Evolutionary conservation across 1,140 invertebrate species (phyloP).

Genomic region (Cydia amplana): DNA sequence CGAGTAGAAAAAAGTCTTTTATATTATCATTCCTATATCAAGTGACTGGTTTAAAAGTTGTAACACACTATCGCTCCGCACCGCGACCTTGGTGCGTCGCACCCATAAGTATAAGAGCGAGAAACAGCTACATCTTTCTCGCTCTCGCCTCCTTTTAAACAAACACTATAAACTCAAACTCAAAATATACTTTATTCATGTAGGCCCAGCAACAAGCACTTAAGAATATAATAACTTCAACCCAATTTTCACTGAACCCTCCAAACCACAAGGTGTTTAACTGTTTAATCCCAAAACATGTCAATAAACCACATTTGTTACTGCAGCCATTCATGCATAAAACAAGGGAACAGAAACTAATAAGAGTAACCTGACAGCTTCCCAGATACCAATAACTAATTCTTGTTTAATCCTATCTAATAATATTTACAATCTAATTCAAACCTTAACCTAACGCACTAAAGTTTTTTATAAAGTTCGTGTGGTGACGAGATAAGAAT

Average conservation of each 20-base stretch:
- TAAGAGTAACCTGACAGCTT: conserved; percentile 42
- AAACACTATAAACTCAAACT: too few species aligned
- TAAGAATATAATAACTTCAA: too few species aligned
- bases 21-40: too few species aligned
- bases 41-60: too few species aligned
- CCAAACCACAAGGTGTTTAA: not conserved
- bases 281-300: not conserved
- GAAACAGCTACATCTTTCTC: too few species aligned
- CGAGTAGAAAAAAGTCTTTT: too few species aligned
- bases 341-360: conserved; percentile 47
- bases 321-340: conserved; percentile 43
- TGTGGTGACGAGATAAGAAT: not conserved
- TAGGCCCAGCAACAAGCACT: too few species aligned
- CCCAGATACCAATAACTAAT: not conserved
- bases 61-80: too few species aligned
- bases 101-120: too few species aligned
- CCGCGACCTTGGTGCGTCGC: too few species aligned
- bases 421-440: not conserved
- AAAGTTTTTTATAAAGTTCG: not conserved
- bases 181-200: too few species aligned
- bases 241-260: not conserved
- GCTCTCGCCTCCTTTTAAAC: too few species aligned
- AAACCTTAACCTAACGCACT: not conserved
- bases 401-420: not conserved
- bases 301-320: conserved; percentile 37